Conservation (phyloP, 1,140 invertebrate species). For the Drosophila truncata region DNA sequence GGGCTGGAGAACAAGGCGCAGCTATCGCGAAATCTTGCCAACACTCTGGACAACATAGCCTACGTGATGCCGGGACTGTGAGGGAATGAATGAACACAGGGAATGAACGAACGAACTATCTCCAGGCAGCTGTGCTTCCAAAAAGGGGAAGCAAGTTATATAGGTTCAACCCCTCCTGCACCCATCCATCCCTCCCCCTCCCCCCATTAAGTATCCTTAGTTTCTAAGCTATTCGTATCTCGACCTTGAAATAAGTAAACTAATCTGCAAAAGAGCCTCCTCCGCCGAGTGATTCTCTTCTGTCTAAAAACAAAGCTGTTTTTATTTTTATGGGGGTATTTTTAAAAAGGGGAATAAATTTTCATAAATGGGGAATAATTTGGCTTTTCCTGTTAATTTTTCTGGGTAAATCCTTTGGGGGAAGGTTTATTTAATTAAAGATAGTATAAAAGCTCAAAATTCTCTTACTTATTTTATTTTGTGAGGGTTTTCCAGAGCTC, state of each 20-base stretch:
- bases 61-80: conserved; percentile 98
- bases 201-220: conserved; percentile 16
- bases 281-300: not conserved
- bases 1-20: conserved; percentile 86
- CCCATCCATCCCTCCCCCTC: not conserved
- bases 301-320: not conserved
- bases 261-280: conserved; percentile 9
- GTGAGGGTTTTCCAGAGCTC: not conserved
- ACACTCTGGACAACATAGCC: conserved; percentile 96
- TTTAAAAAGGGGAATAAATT: not conserved
- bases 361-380: not conserved
- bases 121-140: conserved; percentile 30
- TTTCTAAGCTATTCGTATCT: conserved; percentile 30
- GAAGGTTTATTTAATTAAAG: not conserved
- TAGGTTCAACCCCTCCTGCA: not conserved
- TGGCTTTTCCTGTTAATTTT: too few relatives aligned
- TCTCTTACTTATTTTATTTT: not conserved
- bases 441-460: not conserved
- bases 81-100: conserved; percentile 37
- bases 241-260: conserved; percentile 25
- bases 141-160: not conserved
- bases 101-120: not conserved
- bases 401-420: too few relatives aligned
- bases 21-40: conserved; percentile 90
- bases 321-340: too few relatives aligned